These are phyloP conservation scores for Megaustenia siamemsis DNA, from an alignment of 2,888 invertebrate genomes.

Conservation along the genomic window DNA sequence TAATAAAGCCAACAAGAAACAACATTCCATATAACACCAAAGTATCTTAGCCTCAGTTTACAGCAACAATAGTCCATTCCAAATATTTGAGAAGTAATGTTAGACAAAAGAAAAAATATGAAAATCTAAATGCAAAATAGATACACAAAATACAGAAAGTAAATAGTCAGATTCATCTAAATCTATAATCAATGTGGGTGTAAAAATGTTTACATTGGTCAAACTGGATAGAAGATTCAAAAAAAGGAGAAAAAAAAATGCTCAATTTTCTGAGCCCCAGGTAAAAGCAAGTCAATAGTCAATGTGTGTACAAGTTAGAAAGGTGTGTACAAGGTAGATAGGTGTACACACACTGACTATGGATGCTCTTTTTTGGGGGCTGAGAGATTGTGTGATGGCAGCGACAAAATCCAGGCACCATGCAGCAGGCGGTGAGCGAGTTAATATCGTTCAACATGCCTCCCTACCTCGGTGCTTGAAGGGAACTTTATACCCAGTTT, in stretches of 20 bases:
- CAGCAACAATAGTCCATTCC: neutral
- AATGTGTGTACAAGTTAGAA: neutral
- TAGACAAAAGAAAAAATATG: neutral
- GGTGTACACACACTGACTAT: neutral
- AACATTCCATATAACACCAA: no score
- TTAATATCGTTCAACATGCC: neutral
- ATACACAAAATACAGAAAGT: neutral
- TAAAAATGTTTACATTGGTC: neutral
- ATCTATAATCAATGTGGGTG: neutral
- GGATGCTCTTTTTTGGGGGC: neutral
- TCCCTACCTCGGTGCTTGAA: constrained; percentile 51
- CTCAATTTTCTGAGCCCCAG: neutral
- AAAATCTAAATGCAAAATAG: neutral
- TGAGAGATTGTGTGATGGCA: neutral
- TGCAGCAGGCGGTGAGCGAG: constrained; percentile 49
- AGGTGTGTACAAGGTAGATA: no score
- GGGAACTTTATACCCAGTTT: constrained; percentile 45
- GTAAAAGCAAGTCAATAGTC: neutral
- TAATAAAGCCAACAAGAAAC: no score
- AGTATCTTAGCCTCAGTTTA: no score
- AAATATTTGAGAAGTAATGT: neutral
- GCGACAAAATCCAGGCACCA: constrained; percentile 45
- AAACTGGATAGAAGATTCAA: constrained; percentile 17
- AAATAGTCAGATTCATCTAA: no score
- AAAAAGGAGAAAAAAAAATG: neutral